Base-by-base conservation (phyloP, 2,888 invertebrate species). In the Xanthia icteritia region DNA sequence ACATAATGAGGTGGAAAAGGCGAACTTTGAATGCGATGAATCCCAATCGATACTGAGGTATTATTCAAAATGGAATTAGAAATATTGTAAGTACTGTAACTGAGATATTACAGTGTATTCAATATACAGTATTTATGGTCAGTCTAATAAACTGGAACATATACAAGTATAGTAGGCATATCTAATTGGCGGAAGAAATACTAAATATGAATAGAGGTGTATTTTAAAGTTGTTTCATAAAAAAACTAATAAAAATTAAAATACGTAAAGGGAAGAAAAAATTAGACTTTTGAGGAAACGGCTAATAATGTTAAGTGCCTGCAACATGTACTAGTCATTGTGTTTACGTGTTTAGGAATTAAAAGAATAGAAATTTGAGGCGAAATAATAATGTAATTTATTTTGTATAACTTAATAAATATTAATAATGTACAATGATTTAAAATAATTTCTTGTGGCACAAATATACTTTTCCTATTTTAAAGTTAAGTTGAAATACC, bases 321-420 rank as follows among this genome's bases (percentile, higher is more conserved):
- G 79, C 73, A 81, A 81, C 75, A 76, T 79, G 73, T 73, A 86
- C 91, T 91, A 91, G 91, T 91, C 91, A 91, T 86, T 83, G 75
- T 86, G 82, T 76, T 78, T 80, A 83, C 51, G 73, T 82, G 76
- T 83, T 78, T 86, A 86, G 79, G 68, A 73, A 76, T 68, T 84
- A 86, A 71, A 80, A 45, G 8, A 78, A 75, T 81, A 83, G 72
- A 80, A 84, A 79, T 67, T 61, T 78, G 75, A 79, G 45, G 77
- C 60, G 63, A 76, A 74, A 80, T 77, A 79, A 68, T 68, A 73
- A 75, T 77, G 58, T 81, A 61, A 79, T 79, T 76, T 80, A 87
- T 89, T 86, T 84, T 82, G 68, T 79, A 67, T 79, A 69, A 74
- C 63, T 78, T 75, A 64, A 51, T 51, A 61, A 70, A 51, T 61